Evolutionary conservation across 1,140 invertebrate species (phyloP).

Genomic region (Vanessa tameamea): DNA sequence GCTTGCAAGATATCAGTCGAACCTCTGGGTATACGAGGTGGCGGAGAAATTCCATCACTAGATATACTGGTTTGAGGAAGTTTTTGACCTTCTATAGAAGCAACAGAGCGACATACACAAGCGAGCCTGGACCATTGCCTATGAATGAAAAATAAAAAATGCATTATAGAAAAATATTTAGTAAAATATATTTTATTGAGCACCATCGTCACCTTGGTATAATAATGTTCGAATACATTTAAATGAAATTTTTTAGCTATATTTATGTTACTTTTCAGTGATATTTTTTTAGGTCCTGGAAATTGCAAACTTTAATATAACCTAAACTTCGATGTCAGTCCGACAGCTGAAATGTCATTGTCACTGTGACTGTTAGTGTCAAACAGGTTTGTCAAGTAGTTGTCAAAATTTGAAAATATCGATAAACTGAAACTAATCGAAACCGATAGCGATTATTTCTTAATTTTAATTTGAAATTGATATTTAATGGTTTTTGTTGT

Average conservation of each 20-base stretch:
- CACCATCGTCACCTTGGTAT: conserved; percentile 45
- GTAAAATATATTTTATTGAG: conserved; percentile 5
- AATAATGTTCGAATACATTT: conserved; percentile 58
- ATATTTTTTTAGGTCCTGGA: background rate
- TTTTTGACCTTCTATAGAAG: conserved; percentile 65
- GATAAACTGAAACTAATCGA: no score
- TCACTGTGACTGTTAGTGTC: background rate
- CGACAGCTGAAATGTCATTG: no score
- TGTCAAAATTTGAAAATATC: no score
- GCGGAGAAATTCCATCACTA: conserved; percentile 76
- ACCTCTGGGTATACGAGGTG: conserved; percentile 86
- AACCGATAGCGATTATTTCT: no score
- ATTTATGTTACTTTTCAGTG: background rate
- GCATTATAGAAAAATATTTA: conserved; percentile 5
- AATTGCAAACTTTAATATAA: conserved; percentile 16
- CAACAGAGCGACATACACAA: conserved; percentile 59
- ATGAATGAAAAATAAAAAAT: conserved; percentile 14
- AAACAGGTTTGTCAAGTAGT: background rate
- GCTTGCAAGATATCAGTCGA: conserved; percentile 92
- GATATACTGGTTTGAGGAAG: conserved; percentile 54
- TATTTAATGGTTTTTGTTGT: no score
- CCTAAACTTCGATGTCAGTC: background rate
- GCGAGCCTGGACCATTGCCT: conserved; percentile 63
- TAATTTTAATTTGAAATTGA: no score
- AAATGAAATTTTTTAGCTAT: conserved; percentile 2